A percentile compares a stretch with the other conserved stretches of the same genome.
Evolutionary conservation across 2,888 invertebrate species (phyloP).

Genomic region (Andrena chrysosceles): DNA sequence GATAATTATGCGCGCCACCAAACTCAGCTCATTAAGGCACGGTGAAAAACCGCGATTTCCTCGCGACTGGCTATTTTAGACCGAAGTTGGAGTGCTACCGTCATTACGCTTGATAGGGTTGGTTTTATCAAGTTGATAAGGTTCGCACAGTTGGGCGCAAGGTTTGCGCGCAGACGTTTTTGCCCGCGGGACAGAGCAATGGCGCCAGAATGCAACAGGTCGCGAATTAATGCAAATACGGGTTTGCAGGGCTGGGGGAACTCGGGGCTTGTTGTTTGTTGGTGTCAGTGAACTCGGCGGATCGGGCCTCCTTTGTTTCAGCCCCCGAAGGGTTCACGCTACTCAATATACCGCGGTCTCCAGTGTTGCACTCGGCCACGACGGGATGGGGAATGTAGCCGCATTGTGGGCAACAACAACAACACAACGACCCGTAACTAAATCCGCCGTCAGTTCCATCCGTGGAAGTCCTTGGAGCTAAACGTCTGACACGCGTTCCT

Average conservation of each 20-base stretch:
- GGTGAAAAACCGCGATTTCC: background rate
- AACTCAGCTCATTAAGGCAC: background rate
- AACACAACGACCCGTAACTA: conserved; percentile 69
- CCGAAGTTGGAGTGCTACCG: no score
- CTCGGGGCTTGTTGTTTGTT: conserved; percentile 27
- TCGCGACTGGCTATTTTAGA: background rate
- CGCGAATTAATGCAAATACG: background rate
- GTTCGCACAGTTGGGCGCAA: no score
- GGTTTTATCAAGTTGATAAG: no score
- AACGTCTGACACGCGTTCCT: conserved; percentile 75
- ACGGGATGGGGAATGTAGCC: conserved; percentile 44
- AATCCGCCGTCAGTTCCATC: conserved; percentile 70
- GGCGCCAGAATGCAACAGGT: background rate
- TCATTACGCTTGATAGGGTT: no score
- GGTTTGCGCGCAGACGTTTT: no score
- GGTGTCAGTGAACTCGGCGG: conserved; percentile 42
- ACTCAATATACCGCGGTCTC: conserved; percentile 29
- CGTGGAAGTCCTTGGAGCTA: conserved; percentile 75
- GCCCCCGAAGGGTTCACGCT: conserved; percentile 51
- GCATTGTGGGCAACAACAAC: conserved; percentile 60
- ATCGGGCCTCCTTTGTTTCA: conserved; percentile 60
- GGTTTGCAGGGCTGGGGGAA: background rate
- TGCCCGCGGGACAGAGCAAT: background rate
- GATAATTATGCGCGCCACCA: conserved; percentile 1
- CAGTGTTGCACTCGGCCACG: conserved; percentile 22